A percentile compares a stretch with the other conserved stretches of the same genome.
phyloP scores from a whole-genome alignment of 2,888 invertebrate genomes.

The Leptinotarsa haldemani region DNA sequence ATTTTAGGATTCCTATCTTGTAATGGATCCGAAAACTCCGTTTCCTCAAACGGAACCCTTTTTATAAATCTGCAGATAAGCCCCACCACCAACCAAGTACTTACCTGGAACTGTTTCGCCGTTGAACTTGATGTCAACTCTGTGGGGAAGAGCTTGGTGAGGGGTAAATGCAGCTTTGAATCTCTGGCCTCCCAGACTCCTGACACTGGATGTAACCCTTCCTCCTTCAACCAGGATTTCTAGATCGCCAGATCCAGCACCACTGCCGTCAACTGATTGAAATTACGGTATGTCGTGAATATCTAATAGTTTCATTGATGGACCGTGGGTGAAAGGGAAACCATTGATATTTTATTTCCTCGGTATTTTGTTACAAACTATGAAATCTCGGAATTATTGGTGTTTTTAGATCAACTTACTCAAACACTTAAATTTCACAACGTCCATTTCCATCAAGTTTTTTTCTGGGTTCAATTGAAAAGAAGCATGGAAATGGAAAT shows the following conservation, averaged over 20 bases:
- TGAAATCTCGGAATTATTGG: no score
- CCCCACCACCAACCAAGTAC: slow-evolving; percentile 59
- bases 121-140: slow-evolving; percentile 95
- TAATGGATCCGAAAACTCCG: not conserved
- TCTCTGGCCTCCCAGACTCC: slow-evolving; percentile 88
- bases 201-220: slow-evolving; percentile 93
- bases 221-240: slow-evolving; percentile 96
- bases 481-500: no score
- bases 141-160: slow-evolving; percentile 84
- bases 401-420: no score
- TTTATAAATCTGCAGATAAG: not conserved
- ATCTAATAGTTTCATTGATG: no score
- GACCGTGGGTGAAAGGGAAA: no score
- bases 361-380: no score
- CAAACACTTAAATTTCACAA: no score
- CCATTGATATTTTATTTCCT: no score
- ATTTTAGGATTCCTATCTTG: no score
- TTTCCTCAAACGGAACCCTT: not conserved
- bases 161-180: slow-evolving; percentile 95
- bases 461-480: no score
- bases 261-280: slow-evolving; percentile 88
- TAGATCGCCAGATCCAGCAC: slow-evolving; percentile 95
- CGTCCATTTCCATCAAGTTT: no score
- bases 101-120: slow-evolving; percentile 90
- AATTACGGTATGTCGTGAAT: not conserved